Evolutionary conservation across 2,113 vertebrate species (phyloP).

Genomic region (Phasianus colchicus): DNA sequence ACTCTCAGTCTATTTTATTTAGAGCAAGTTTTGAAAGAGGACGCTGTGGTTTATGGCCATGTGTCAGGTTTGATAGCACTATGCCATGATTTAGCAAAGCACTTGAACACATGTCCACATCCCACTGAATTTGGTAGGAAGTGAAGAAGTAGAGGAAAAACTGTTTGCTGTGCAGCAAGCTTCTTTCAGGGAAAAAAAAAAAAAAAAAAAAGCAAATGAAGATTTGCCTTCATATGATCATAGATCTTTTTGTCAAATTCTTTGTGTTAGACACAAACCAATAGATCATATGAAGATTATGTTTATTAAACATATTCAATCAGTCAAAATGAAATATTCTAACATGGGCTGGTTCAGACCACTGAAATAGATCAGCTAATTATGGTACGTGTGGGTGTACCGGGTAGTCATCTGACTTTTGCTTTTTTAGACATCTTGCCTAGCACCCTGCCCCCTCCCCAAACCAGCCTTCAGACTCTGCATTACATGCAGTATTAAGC

Average conservation of each 20-base stretch:
- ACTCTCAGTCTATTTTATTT: conserved; percentile 24
- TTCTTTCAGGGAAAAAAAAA: neutral
- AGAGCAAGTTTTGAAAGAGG: conserved; percentile 29
- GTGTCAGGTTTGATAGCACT: conserved; percentile 55
- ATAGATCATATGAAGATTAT: rapidly evolving
- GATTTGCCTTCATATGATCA: neutral
- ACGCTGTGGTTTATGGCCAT: conserved; percentile 45
- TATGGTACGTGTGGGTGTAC: conserved; percentile 53
- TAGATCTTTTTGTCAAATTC: neutral
- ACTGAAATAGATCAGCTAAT: conserved; percentile 63
- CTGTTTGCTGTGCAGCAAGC: conserved; percentile 4
- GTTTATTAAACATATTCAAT: neutral
- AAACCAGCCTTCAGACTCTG: neutral
- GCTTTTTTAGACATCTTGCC: conserved; percentile 33
- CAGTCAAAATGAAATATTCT: neutral
- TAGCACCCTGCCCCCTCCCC: conserved; percentile 21
- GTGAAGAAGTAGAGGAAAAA: conserved; percentile 7
- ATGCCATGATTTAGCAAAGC: conserved; percentile 64
- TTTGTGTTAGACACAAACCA: neutral
- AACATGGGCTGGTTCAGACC: conserved; percentile 21
- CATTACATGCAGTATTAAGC: neutral
- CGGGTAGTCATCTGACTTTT: conserved; percentile 56
- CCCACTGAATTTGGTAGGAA: conserved; percentile 50
- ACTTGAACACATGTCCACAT: conserved; percentile 41
- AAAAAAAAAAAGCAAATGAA: too few relatives aligned